Conservation (phyloP, 2,888 invertebrate genomes). For the Melitaea athalia region DNA sequence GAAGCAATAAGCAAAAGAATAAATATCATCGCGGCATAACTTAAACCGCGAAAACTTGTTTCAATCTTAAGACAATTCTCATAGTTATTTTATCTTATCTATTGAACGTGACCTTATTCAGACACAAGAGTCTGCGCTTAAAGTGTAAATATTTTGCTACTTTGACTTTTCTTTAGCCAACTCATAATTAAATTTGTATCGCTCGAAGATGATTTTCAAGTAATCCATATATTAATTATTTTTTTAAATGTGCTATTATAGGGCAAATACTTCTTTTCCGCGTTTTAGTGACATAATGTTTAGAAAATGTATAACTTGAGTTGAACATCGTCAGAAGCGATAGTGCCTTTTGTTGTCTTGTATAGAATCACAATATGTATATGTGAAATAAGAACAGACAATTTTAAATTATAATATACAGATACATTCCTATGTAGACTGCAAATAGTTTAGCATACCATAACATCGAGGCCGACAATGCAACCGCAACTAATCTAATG, state of each 20-base stretch:
- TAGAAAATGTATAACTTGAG: not conserved
- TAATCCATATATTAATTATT: too few species aligned
- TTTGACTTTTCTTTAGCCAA: not conserved
- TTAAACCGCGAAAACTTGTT: not conserved
- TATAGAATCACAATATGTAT: too few species aligned
- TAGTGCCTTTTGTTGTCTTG: constrained; percentile 20
- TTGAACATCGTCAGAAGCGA: constrained; percentile 2
- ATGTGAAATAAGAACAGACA: too few species aligned
- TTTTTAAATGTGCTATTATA: too few species aligned
- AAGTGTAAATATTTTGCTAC: not conserved
- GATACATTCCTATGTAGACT: too few species aligned
- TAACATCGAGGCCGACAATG: too few species aligned
- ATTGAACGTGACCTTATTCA: not conserved
- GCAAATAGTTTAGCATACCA: too few species aligned
- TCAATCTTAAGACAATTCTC: not conserved
- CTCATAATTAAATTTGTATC: too few species aligned
- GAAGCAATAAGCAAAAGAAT: not conserved
- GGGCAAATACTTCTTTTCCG: too few species aligned
- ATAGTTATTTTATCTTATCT: not conserved
- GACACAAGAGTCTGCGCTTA: not conserved
- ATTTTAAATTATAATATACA: too few species aligned
- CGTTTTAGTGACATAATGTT: not conserved
- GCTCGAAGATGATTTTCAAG: too few species aligned
- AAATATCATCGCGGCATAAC: not conserved
- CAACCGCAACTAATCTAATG: too few species aligned